These are phyloP conservation scores for Pedicia rivosa DNA, from an alignment of 2,888 invertebrate species.

Conservation along the genomic window DNA sequence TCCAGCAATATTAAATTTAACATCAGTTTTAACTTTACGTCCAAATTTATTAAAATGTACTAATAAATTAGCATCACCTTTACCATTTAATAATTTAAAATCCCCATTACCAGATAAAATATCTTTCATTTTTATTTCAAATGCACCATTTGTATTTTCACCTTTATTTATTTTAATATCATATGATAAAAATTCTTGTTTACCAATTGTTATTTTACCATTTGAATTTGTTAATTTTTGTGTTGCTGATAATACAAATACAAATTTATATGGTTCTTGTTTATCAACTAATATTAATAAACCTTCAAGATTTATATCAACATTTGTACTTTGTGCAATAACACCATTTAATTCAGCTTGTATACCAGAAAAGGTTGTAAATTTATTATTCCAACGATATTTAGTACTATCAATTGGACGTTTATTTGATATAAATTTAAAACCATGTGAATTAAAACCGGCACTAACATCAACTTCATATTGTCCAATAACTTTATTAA, in stretches of 20 bases:
- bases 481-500: too few species aligned
- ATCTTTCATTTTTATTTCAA: conserved; percentile 40
- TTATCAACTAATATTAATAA: conserved; percentile 18
- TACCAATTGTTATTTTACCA: conserved; percentile 24
- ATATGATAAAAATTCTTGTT: conserved; percentile 18
- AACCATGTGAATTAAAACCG: too few species aligned
- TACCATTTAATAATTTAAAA: conserved; percentile 41
- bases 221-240: conserved; percentile 29
- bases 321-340: conserved; percentile 22
- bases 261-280: conserved; percentile 16
- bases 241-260: conserved; percentile 11
- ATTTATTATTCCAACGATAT: conserved; percentile 19
- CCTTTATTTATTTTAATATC: conserved; percentile 19
- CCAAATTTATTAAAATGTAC: conserved; percentile 31
- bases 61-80: conserved; percentile 36
- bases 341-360: conserved; percentile 22
- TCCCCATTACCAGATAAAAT: conserved; percentile 43
- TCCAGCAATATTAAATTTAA: conserved; percentile 42
- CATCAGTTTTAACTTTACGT: conserved; percentile 42
- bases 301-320: conserved; percentile 23
- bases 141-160: conserved; percentile 29
- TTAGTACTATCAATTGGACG: conserved; percentile 18
- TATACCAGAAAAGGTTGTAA: conserved; percentile 24
- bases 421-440: background rate
- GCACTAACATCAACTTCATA: too few species aligned